These are phyloP conservation scores for Podarcis muralis DNA, from an alignment of 2,113 vertebrate species.

Conservation along the genomic window DNA sequence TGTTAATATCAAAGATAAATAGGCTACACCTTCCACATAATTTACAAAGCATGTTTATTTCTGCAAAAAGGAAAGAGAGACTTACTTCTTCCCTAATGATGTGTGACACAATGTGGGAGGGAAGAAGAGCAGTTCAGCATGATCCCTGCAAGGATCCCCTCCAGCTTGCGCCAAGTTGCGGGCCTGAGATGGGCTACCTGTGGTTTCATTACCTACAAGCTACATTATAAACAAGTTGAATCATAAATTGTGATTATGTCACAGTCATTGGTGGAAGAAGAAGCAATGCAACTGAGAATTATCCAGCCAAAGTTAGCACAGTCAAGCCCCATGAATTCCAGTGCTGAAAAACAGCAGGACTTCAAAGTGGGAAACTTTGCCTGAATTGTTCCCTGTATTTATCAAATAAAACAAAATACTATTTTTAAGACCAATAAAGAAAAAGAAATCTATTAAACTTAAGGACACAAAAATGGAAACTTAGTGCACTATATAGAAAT, in stretches of 20 bases:
- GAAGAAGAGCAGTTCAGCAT: background rate
- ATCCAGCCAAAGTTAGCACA: constrained; percentile 6
- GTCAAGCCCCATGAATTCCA: background rate
- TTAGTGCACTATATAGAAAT: background rate
- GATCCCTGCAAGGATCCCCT: background rate
- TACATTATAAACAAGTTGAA: background rate
- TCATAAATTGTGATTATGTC: background rate
- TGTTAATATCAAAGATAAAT: constrained; percentile 28
- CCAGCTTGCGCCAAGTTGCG: background rate
- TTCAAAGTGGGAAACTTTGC: background rate
- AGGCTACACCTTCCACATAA: constrained; percentile 20
- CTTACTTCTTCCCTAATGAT: background rate
- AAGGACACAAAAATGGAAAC: constrained; percentile 27
- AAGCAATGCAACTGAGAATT: background rate
- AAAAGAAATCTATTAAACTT: background rate
- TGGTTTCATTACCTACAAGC: background rate
- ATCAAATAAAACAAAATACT: constrained; percentile 15
- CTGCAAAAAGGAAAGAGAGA: background rate
- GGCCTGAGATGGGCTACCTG: background rate
- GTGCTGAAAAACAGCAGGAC: background rate
- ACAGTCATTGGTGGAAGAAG: background rate
- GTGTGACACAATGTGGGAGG: background rate
- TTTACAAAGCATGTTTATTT: background rate
- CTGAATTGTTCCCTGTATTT: background rate
- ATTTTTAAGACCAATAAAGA: constrained; percentile 21